Evolutionary conservation across 2,113 vertebrate species (phyloP).

Genomic region (Solea solea): DNA sequence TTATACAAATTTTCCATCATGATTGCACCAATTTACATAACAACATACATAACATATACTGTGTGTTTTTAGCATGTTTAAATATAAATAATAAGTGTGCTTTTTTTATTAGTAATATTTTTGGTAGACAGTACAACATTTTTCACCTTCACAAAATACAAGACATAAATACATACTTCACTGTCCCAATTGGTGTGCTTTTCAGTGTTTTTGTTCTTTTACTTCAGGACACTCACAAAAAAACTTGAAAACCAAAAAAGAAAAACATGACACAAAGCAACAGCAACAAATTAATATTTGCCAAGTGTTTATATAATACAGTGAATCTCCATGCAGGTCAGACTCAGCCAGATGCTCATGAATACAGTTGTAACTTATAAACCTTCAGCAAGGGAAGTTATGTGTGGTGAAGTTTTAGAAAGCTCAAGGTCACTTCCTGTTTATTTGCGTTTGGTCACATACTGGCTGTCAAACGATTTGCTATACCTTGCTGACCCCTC

Average conservation of each 20-base stretch:
- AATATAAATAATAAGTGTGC: no score
- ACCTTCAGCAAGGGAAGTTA: conserved; percentile 39
- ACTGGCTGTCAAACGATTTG: conserved; percentile 50
- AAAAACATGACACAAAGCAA: conserved; percentile 30
- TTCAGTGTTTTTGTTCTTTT: no score
- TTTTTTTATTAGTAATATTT: no score
- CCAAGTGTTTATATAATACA: conserved; percentile 57
- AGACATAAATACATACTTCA: no score
- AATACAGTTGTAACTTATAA: conserved; percentile 72
- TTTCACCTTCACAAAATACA: no score
- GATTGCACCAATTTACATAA: no score
- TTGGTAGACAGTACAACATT: no score
- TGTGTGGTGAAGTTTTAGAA: conserved; percentile 61
- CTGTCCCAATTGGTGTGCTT: no score
- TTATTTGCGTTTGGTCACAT: conserved; percentile 48
- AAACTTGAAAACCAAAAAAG: background rate
- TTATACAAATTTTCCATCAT: background rate
- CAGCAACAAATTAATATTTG: conserved; percentile 39
- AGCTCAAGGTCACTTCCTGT: conserved; percentile 76
- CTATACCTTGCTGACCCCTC: conserved; percentile 25
- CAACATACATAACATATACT: background rate
- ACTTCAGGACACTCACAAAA: background rate
- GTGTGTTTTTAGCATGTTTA: background rate
- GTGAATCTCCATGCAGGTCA: conserved; percentile 61
- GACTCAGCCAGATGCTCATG: conserved; percentile 78